phyloP scores from a whole-genome alignment of 2,113 vertebrate genomes.

The Girardinichthys multiradiatus region DNA sequence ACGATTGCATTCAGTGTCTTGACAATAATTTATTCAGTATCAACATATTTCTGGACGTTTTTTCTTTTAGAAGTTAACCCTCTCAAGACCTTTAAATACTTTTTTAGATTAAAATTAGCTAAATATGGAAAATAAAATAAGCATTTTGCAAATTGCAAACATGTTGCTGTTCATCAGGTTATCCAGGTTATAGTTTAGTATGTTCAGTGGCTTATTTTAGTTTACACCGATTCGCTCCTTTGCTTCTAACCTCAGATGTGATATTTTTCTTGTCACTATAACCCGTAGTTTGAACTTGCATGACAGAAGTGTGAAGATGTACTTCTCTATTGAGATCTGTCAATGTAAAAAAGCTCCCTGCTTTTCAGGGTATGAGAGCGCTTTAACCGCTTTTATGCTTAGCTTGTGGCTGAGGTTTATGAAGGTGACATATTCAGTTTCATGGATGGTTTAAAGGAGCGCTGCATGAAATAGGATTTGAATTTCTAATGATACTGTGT shows the following conservation, averaged over 20 bases:
- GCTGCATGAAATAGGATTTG: conserved; percentile 60
- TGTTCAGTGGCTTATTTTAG: background rate
- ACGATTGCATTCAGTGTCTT: background rate
- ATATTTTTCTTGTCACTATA: background rate
- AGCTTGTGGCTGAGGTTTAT: conserved; percentile 47
- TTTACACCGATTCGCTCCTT: background rate
- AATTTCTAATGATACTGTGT: conserved; percentile 35
- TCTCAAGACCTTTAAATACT: no score
- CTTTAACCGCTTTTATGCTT: conserved; percentile 14
- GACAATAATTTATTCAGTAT: background rate
- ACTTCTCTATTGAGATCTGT: conserved; percentile 14
- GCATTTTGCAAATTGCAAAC: no score
- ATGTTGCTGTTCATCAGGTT: background rate
- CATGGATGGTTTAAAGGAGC: conserved; percentile 49
- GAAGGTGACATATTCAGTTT: conserved; percentile 63
- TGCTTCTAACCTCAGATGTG: background rate
- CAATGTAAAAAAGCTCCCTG: background rate
- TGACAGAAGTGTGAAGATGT: conserved; percentile 5
- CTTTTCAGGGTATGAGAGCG: background rate
- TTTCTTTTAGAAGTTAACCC: no score
- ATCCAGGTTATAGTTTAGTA: background rate
- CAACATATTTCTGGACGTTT: no score
- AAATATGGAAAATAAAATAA: no score
- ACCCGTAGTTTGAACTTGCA: background rate
- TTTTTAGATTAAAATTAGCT: no score